Percentiles rank a stretch among this genome's conserved stretches.
phyloP scores from a whole-genome alignment of 2,888 invertebrate genomes.

The Agrochola circellaris region DNA sequence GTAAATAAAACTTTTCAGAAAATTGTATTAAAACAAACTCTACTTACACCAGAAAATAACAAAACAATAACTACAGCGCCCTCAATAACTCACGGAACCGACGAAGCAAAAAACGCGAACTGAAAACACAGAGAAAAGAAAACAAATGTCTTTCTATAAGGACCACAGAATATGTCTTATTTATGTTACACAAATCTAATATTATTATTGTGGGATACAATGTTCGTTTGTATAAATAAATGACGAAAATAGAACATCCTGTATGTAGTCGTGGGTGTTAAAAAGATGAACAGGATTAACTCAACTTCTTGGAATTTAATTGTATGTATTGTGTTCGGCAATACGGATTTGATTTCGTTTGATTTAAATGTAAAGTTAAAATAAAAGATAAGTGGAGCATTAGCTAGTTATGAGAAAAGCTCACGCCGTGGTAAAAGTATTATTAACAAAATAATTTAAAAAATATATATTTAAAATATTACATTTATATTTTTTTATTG shows the following conservation, averaged over 20 bases:
- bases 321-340: no score
- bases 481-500: no score
- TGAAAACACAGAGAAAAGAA: conserved; percentile 29
- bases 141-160: conserved; percentile 28
- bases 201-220: conserved; percentile 8
- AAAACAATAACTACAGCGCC: conserved; percentile 39
- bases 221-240: conserved; percentile 16
- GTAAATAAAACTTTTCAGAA: conserved; percentile 1
- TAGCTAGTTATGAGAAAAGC: no score
- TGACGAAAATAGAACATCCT: conserved; percentile 3
- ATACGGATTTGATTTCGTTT: no score
- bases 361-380: no score
- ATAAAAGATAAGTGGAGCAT: no score
- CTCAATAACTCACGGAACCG: conserved; percentile 40
- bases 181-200: conserved; percentile 35
- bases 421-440: no score
- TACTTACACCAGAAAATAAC: conserved; percentile 22
- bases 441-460: no score
- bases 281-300: not conserved
- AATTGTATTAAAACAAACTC: conserved; percentile 11
- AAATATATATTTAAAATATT: no score
- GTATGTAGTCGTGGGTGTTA: not conserved
- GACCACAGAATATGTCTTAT: conserved; percentile 28
- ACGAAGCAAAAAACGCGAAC: conserved; percentile 40
- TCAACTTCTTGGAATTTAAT: no score